A percentile compares a stretch with the other conserved stretches of the same genome.
These are phyloP conservation scores for Scleropages formosus DNA, from an alignment of 2,797 vertebrate species.

Conservation along the genomic window DNA sequence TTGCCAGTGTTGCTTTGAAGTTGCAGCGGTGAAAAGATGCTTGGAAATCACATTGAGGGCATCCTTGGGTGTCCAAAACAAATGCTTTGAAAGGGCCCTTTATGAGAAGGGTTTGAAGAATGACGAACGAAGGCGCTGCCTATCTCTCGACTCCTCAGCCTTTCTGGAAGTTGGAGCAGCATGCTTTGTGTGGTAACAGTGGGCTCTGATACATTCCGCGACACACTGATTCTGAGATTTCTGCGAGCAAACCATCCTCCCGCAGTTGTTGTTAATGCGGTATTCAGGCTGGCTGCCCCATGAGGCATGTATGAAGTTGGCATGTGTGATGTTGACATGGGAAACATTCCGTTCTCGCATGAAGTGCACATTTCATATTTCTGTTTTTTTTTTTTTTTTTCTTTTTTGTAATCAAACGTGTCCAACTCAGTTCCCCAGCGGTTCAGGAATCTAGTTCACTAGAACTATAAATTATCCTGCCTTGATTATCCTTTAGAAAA, in stretches of 20 bases:
- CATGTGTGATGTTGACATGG: not conserved
- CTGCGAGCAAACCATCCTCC: not conserved
- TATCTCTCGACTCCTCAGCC: no score
- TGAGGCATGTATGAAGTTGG: not conserved
- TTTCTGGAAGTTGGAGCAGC: not conserved
- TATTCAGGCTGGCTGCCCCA: not conserved
- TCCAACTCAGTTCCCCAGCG: constrained; percentile 9
- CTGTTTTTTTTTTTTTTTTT: not conserved
- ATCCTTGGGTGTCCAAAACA: no score
- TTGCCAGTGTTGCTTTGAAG: no score
- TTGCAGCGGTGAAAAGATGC: no score
- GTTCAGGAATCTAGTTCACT: not conserved
- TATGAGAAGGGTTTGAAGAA: no score
- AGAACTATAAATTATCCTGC: constrained; percentile 10
- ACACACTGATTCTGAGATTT: not conserved
- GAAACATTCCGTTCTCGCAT: not conserved
- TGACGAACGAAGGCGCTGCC: no score
- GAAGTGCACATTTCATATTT: not conserved
- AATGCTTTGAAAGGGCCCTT: no score
- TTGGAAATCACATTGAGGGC: no score
- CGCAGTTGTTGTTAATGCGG: not conserved
- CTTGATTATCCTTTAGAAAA: constrained; percentile 18
- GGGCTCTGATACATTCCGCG: constrained; percentile 7
- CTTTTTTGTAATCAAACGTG: constrained; percentile 15
- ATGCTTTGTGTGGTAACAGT: constrained; percentile 14